Evolutionary conservation across 2,888 invertebrate genomes (phyloP), one percentile per base, ranked within the genome.

Genomic region (Troides aeacus): DNA sequence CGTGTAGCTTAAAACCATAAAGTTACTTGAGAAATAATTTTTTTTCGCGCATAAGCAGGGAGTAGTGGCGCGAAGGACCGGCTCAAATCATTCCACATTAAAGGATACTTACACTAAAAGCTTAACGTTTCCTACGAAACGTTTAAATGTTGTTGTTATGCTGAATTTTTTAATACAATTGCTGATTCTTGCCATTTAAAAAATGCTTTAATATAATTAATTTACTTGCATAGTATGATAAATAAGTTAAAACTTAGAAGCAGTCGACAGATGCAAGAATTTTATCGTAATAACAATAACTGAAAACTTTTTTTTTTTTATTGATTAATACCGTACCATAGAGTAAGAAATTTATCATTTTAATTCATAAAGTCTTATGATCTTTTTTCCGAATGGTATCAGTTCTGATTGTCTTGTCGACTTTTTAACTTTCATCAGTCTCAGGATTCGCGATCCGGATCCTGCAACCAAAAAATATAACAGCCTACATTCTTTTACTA

Each of bases 11-110:
- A 6, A 57, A 57, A 57, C 57, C 12, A 21, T 57, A 57, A 57
- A 57, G n/a, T 21, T 57, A n/a, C 57, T 57, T 57, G 57, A 1
- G n/a, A 57, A 57, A 23, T 30, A 15, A 15, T 17, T 50, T 50
- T 50, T 21, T 50, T 50, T 15, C 50, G 18, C 50, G 63, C 24
- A 36, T 18, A 30, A 64, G 12, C 53, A 50, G 23, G 2, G 30
- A 36, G 30, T 36, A 64, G 78, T 79, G 78, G 77, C 79, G 78
- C 79, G 81, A 74, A 77, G 81, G 81, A 80, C 79, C 78, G 78
- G 75, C 79, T 79, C 74, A 71, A 85, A 85, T 84, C 84, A 84
- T 82, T 80, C 81, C 78, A 82, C 84, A 85, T 86, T 87, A 86
- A 82, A 77, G 79, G 77, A 79, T 80, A 79, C 81, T 84, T 80